Conservation (phyloP, 2,797 vertebrate genomes). For the Thaleichthys pacificus region DNA sequence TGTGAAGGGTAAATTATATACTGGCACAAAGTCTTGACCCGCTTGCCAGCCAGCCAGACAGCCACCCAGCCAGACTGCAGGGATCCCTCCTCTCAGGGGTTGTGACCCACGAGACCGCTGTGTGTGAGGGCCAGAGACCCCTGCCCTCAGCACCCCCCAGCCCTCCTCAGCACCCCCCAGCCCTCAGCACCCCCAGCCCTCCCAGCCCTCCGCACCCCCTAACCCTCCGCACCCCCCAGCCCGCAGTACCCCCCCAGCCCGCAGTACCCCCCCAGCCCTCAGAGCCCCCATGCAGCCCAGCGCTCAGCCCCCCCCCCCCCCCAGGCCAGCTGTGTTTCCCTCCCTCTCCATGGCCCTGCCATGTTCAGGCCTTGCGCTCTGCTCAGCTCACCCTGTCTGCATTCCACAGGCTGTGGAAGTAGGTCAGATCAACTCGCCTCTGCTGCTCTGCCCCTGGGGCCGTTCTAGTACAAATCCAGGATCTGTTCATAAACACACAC, state of each 20-base stretch:
- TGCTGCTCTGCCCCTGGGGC: neutral
- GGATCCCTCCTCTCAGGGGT: no score
- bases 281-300: no score
- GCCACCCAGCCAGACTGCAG: no score
- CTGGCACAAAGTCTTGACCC: no score
- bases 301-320: neutral
- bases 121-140: no score
- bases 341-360: neutral
- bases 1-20: no score
- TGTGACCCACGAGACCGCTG: no score
- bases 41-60: no score
- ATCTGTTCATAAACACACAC: neutral
- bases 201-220: neutral
- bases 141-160: neutral
- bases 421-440: constrained; percentile 19
- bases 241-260: neutral
- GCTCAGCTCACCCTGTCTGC: constrained; percentile 11
- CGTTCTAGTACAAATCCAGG: neutral
- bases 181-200: neutral
- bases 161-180: no score
- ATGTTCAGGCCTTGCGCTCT: neutral
- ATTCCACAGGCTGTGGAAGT: constrained; percentile 31
- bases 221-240: neutral
- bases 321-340: constrained; percentile 1
- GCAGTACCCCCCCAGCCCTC: neutral